Percentiles rank a stretch among this genome's conserved stretches.
Evolutionary conservation across 2,888 invertebrate genomes (phyloP).

Genomic region (Drosophila kokeensis): DNA sequence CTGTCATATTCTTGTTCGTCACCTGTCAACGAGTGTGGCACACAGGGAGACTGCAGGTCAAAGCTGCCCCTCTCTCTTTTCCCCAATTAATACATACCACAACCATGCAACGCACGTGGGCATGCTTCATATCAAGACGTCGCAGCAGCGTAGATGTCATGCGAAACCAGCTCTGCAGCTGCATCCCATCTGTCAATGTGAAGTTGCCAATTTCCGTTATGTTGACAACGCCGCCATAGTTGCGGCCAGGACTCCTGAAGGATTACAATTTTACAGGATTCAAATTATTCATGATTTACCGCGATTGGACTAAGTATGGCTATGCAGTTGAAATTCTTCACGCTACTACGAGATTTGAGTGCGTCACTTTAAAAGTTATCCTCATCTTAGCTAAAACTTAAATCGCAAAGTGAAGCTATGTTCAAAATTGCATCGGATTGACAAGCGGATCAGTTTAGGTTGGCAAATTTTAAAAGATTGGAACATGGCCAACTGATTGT

Average conservation of each 20-base stretch:
- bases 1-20: slow-evolving; percentile 84
- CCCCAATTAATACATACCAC: slow-evolving; percentile 84
- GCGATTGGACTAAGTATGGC: not conserved
- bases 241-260: slow-evolving; percentile 86
- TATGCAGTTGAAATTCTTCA: not conserved
- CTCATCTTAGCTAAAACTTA: not conserved
- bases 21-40: slow-evolving; percentile 68
- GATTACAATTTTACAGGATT: not conserved
- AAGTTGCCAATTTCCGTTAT: slow-evolving; percentile 86
- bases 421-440: not conserved
- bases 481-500: no score
- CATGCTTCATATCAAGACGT: slow-evolving; percentile 86
- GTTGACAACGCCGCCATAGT: slow-evolving; percentile 86
- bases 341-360: not conserved
- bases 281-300: no score
- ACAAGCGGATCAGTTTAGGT: not conserved
- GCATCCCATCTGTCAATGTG: slow-evolving; percentile 79
- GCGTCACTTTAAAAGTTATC: not conserved
- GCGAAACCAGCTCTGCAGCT: slow-evolving; percentile 77
- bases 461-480: no score
- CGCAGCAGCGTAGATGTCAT: slow-evolving; percentile 79
- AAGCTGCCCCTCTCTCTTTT: no score
- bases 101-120: slow-evolving; percentile 86
- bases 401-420: not conserved
- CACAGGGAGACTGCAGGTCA: not conserved